These are phyloP conservation scores for Fragariocoptes setiger DNA, from an alignment of 1,140 invertebrate genomes.

Conservation along the genomic window DNA sequence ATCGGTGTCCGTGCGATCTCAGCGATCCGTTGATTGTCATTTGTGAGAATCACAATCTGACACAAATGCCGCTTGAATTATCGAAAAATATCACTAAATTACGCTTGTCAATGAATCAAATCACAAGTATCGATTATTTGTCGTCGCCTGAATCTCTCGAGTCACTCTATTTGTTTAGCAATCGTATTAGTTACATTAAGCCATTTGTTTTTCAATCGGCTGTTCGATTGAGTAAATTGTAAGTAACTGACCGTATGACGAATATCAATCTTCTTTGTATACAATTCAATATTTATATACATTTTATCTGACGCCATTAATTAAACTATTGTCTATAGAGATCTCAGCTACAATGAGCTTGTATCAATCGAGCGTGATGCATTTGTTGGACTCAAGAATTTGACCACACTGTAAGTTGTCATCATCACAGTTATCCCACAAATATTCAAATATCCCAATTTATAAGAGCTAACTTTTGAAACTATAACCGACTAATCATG, in stretches of 20 bases:
- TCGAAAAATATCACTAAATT: background rate
- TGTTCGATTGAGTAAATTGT: background rate
- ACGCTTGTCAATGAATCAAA: background rate
- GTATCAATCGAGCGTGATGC: slow-evolving; percentile 1
- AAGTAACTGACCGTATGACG: background rate
- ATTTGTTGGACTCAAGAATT: slow-evolving; percentile 4
- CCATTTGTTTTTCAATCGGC: background rate
- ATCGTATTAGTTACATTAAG: background rate
- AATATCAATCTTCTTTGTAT: background rate
- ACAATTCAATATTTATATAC: background rate
- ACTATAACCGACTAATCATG: background rate
- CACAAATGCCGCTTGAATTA: background rate
- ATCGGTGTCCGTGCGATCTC: background rate
- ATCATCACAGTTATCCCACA: background rate
- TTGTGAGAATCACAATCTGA: slow-evolving; percentile 1
- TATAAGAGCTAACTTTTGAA: background rate
- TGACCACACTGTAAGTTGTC: background rate
- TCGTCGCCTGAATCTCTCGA: background rate
- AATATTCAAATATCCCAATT: background rate
- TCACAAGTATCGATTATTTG: background rate
- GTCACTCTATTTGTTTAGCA: background rate
- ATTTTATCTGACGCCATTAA: too few relatives aligned
- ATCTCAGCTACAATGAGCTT: slow-evolving; percentile 2
- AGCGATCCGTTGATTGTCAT: background rate
- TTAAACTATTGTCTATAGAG: too few relatives aligned